Evolutionary conservation across 2,888 invertebrate genomes (phyloP).

Genomic region (Eurois occulta): DNA sequence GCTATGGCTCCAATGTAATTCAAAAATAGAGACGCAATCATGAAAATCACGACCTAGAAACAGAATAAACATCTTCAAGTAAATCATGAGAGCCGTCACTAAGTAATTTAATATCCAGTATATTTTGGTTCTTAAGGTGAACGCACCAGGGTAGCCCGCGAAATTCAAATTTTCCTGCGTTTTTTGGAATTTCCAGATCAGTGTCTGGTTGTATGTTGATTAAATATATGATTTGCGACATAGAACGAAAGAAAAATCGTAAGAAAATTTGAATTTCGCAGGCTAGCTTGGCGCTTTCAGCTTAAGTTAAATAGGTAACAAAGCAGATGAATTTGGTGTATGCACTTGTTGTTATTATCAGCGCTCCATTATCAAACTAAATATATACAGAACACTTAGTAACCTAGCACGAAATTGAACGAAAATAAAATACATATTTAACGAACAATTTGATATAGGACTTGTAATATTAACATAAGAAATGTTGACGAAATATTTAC

Average conservation of each 20-base stretch:
- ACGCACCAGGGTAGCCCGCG: too few relatives aligned
- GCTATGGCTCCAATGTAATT: background rate
- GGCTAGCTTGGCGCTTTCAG: too few relatives aligned
- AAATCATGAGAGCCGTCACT: background rate
- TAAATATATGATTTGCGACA: too few relatives aligned
- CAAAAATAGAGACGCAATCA: background rate
- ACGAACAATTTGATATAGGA: background rate
- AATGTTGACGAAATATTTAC: too few relatives aligned
- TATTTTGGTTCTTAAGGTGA: background rate
- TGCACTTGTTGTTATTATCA: background rate
- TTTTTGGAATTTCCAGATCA: too few relatives aligned
- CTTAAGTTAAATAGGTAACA: background rate
- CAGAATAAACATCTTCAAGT: background rate
- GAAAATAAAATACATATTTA: background rate
- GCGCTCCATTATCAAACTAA: background rate
- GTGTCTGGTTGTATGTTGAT: too few relatives aligned
- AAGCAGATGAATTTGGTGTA: background rate
- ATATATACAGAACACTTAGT: background rate
- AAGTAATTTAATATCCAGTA: conserved; percentile 20
- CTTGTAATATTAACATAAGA: background rate
- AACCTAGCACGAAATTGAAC: conserved; percentile 1
- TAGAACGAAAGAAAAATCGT: too few relatives aligned
- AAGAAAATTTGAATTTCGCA: too few relatives aligned
- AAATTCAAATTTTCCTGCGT: too few relatives aligned
- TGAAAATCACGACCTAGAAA: background rate